phyloP scores from a whole-genome alignment of 1,140 invertebrate genomes.

The Drosophila oshimai region DNA sequence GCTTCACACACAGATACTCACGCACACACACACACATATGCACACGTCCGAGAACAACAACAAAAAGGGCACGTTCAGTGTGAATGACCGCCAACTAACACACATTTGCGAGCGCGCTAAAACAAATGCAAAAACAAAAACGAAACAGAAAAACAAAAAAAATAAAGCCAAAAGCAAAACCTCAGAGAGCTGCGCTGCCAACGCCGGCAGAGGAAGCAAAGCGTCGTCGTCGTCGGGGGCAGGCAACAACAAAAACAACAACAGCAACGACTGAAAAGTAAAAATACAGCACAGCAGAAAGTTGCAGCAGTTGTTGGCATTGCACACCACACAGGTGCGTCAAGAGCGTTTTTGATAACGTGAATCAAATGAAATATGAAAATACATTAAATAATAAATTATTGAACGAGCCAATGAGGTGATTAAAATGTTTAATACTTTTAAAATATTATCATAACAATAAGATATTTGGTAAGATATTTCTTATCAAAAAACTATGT shows the following conservation, averaged over 20 bases:
- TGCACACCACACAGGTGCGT: slow-evolving; percentile 52
- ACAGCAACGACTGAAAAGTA: slow-evolving; percentile 63
- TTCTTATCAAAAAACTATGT: too few relatives aligned
- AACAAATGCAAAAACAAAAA: slow-evolving; percentile 63
- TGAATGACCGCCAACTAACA: slow-evolving; percentile 82
- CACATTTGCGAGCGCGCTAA: slow-evolving; percentile 81
- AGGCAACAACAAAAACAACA: slow-evolving; percentile 31
- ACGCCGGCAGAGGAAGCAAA: slow-evolving; percentile 56
- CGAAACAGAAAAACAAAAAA: slow-evolving; percentile 19
- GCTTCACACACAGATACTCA: slow-evolving; percentile 16
- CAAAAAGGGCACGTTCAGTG: slow-evolving; percentile 78
- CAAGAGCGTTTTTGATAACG: slow-evolving; percentile 12
- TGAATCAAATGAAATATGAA: slow-evolving; percentile 6
- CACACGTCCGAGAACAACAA: neutral
- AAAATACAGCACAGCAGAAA: slow-evolving; percentile 65
- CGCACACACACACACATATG: slow-evolving; percentile 1
- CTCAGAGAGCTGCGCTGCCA: slow-evolving; percentile 23
- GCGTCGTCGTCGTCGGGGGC: slow-evolving; percentile 28
- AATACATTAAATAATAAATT: neutral
- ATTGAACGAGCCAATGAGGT: too few relatives aligned
- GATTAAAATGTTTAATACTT: too few relatives aligned
- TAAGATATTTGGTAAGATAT: too few relatives aligned
- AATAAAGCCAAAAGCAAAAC: slow-evolving; percentile 40
- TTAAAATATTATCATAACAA: too few relatives aligned
- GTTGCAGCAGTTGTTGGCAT: slow-evolving; percentile 29